These are phyloP conservation scores for Python bivittatus DNA, from an alignment of 2,113 vertebrate genomes.

Conservation along the genomic window DNA sequence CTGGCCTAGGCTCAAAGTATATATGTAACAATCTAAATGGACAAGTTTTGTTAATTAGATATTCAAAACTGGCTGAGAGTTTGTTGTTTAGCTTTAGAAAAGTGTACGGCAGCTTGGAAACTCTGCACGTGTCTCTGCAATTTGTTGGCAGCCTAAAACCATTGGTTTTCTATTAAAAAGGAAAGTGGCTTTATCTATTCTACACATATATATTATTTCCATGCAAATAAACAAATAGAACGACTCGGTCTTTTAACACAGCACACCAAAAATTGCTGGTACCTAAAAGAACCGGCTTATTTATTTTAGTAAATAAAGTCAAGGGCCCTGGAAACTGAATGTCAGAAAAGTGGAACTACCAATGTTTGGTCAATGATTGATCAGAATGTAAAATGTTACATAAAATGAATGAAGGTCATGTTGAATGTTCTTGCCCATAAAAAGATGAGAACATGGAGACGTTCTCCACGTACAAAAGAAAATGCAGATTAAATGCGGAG, in stretches of 20 bases:
- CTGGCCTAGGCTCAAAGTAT: neutral
- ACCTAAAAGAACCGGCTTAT: fast-evolving
- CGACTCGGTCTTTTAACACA: too few relatives aligned
- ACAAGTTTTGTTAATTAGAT: neutral
- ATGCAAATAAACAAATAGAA: neutral
- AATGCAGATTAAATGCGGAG: neutral
- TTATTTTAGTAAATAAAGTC: neutral
- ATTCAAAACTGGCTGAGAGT: neutral
- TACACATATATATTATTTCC: neutral
- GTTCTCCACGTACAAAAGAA: neutral
- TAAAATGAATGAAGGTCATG: too few relatives aligned
- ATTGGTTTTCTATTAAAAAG: neutral
- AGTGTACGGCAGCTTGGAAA: neutral
- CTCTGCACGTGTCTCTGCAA: neutral
- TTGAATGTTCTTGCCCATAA: neutral
- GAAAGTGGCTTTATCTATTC: neutral
- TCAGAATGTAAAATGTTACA: neutral
- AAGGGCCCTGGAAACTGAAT: neutral
- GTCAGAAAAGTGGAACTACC: neutral
- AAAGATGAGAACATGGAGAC: neutral
- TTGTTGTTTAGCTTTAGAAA: too few relatives aligned
- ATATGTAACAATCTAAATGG: neutral
- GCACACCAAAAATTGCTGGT: neutral
- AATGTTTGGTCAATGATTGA: neutral
- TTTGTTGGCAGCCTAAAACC: neutral